Percentiles rank a stretch among this genome's conserved stretches.
Evolutionary conservation across 2,888 invertebrate species (phyloP).

Genomic region (Phortica okadai): DNA sequence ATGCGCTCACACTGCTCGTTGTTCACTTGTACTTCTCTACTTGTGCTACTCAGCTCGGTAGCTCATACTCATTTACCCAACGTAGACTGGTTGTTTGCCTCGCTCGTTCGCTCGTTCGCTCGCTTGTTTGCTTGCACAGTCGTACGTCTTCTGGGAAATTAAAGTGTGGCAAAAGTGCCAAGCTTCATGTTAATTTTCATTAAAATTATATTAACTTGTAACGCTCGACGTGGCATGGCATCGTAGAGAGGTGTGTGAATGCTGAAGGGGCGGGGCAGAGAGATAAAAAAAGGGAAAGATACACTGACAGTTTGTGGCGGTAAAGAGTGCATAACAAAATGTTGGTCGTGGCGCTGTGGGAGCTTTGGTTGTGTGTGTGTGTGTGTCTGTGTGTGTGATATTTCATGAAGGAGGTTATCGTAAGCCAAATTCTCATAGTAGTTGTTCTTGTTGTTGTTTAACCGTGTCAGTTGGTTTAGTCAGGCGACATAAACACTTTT

Average conservation of each 20-base stretch:
- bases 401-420: constrained; percentile 16
- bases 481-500: constrained; percentile 5
- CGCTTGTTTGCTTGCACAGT: neutral
- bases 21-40: no score
- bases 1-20: no score
- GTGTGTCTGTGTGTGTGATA: neutral
- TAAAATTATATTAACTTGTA: constrained; percentile 72
- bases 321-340: constrained; percentile 25
- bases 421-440: neutral
- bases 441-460: neutral
- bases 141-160: constrained; percentile 66
- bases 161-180: constrained; percentile 67
- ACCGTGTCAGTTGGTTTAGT: constrained; percentile 4
- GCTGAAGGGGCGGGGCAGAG: neutral
- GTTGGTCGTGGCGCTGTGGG: neutral
- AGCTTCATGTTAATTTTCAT: constrained; percentile 72
- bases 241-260: neutral
- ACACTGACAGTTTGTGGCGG: constrained; percentile 24
- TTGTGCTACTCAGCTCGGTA: no score
- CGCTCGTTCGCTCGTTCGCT: neutral
- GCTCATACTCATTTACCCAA: no score
- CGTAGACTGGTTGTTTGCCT: neutral
- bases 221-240: constrained; percentile 53
- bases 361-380: neutral
- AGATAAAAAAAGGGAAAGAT: neutral